phyloP scores from a whole-genome alignment of 1,140 invertebrate species.

The Euglossa dilemma region DNA sequence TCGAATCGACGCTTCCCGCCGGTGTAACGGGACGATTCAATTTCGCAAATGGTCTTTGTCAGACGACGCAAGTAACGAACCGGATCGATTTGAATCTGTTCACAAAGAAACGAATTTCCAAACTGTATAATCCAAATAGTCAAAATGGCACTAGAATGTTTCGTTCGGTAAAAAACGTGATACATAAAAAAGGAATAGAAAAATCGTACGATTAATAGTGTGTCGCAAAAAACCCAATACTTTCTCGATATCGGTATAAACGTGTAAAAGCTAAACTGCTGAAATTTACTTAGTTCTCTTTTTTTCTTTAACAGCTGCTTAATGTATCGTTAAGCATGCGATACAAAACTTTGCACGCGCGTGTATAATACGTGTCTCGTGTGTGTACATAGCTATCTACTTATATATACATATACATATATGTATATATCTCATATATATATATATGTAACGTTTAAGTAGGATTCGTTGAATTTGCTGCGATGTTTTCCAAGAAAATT shows the following conservation, averaged over 20 bases:
- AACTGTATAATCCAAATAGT: background rate
- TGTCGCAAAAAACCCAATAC: conserved; percentile 55
- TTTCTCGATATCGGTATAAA: conserved; percentile 49
- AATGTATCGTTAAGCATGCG: conserved; percentile 29
- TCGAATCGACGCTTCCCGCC: background rate
- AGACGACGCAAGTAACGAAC: conserved; percentile 5
- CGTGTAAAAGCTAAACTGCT: conserved; percentile 54
- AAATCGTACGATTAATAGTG: conserved; percentile 47
- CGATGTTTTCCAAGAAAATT: conserved; percentile 17
- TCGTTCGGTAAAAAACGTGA: conserved; percentile 38
- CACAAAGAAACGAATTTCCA: background rate
- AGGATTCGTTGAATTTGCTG: conserved; percentile 50
- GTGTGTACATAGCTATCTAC: conserved; percentile 19
- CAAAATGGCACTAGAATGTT: conserved; percentile 17
- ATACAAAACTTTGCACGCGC: background rate
- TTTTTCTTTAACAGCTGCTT: conserved; percentile 12
- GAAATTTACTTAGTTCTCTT: conserved; percentile 22
- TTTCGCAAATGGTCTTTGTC: conserved; percentile 1
- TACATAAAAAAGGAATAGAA: conserved; percentile 54
- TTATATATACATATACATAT: background rate
- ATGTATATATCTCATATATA: conserved; percentile 9
- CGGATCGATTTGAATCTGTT: background rate
- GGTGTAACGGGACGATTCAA: background rate
- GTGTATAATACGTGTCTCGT: conserved; percentile 1
- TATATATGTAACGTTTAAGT: conserved; percentile 31